Evolutionary conservation across 2,888 invertebrate genomes (phyloP), one percentile per base, ranked within the genome.

Genomic region (Oscheius myriophilus): DNA sequence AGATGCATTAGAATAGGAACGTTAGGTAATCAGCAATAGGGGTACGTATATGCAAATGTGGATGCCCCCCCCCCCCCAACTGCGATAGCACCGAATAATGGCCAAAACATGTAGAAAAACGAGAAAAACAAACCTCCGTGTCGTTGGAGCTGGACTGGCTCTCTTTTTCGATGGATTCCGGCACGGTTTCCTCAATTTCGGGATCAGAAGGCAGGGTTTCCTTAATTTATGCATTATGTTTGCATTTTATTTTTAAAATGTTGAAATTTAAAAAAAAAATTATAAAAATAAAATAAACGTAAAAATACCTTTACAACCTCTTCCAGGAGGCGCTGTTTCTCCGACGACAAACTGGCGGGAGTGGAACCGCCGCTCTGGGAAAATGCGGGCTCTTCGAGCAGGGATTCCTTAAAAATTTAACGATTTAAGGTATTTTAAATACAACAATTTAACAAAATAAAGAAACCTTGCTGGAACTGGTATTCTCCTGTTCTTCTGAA

Each of bases 251-350:
- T 33, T 33, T 6, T 3, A 33, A 33, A 6, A 33, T 33, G 9
- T 3, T 33, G 9, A 33, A 33, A 39, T 25, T 26, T 18, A 52
- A 18, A 9, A 52, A n/a, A 52, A 21, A 9, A 53, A 53, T 23
- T 16, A 4, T 16, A 23, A 18, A 25, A 18, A 14, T n/a, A 9
- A 21, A 25, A 25, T 18, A 21, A 18, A 46, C 4, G 3, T 33
- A 16, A 51, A 14, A 21, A 1, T 63, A 63, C 63, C 55, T 65
- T 65, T 41, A 65, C 55, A 16, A 65, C 21, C 16, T 65, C 65
- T 16, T 53, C 55, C 12, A 65, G 54, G 23, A 65, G 65, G n/a
- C 26, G 26, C 42, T 55, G 23, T 18, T 65, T 65, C n/a, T 65
- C 65, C 9, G 42, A 45, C 54, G 65, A 46, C 18, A 65, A 46